These are phyloP conservation scores for Meloe dianella DNA, from an alignment of 2,888 invertebrate genomes.

Conservation along the genomic window DNA sequence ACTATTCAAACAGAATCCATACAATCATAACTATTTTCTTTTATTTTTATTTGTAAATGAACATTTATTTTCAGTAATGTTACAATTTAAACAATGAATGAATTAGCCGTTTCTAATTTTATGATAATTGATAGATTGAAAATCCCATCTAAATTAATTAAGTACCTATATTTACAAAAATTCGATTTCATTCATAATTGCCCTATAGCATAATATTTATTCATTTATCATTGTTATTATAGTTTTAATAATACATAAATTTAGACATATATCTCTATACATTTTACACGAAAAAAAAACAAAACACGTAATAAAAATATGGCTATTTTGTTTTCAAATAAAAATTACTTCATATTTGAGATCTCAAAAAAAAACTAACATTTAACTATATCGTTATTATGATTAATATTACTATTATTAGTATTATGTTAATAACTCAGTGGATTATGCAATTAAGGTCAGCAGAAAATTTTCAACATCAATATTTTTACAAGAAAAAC, in stretches of 20 bases:
- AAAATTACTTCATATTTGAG: constrained; percentile 28
- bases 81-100: constrained; percentile 24
- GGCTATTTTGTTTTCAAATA: constrained; percentile 26
- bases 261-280: constrained; percentile 20
- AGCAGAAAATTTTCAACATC: neutral
- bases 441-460: constrained; percentile 6
- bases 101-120: constrained; percentile 16
- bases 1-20: neutral
- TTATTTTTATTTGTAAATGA: constrained; percentile 15
- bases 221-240: neutral
- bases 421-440: constrained; percentile 11
- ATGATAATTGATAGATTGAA: constrained; percentile 21
- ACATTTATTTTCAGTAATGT: constrained; percentile 20
- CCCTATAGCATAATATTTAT: neutral
- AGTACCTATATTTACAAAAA: constrained; percentile 26
- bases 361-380: constrained; percentile 33
- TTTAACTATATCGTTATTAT: constrained; percentile 16
- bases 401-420: neutral
- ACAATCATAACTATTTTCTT: neutral
- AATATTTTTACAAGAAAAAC: too few relatives aligned
- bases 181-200: constrained; percentile 18
- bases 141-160: constrained; percentile 19
- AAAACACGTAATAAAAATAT: constrained; percentile 21
- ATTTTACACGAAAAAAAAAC: constrained; percentile 20
- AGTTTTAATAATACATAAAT: constrained; percentile 25